Evolutionary conservation across 2,888 invertebrate species (phyloP).

Genomic region (Mythimna loreyi): DNA sequence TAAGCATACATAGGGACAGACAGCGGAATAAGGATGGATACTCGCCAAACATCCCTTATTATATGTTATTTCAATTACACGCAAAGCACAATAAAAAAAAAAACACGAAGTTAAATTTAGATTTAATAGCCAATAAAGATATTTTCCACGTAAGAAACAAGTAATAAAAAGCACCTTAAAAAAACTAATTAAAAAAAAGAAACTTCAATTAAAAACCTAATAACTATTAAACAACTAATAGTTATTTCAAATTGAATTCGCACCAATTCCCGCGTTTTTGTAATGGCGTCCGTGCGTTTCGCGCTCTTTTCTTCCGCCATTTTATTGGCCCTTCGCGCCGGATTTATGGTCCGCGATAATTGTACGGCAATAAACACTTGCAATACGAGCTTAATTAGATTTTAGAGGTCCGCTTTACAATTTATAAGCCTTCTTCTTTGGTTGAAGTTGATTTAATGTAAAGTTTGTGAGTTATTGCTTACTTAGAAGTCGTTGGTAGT

Average conservation of each 20-base stretch:
- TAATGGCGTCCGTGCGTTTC: slow-evolving; percentile 68
- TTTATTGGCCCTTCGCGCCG: slow-evolving; percentile 81
- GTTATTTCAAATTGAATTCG: slow-evolving; percentile 58
- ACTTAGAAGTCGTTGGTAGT: not conserved
- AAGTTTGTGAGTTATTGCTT: slow-evolving; percentile 9
- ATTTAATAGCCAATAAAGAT: slow-evolving; percentile 19
- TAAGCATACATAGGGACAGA: no score
- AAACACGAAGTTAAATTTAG: not conserved
- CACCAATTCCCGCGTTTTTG: slow-evolving; percentile 54
- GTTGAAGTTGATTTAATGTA: slow-evolving; percentile 17
- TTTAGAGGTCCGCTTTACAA: slow-evolving; percentile 71
- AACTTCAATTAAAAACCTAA: slow-evolving; percentile 42
- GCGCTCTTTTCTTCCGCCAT: slow-evolving; percentile 74
- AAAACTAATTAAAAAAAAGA: slow-evolving; percentile 32
- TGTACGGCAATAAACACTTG: slow-evolving; percentile 79
- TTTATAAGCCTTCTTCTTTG: slow-evolving; percentile 57
- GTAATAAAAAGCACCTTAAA: slow-evolving; percentile 18
- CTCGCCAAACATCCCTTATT: no score
- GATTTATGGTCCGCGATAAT: slow-evolving; percentile 79
- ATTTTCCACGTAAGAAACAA: not conserved
- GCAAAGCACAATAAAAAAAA: not conserved
- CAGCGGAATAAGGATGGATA: no score
- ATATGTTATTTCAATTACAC: not conserved
- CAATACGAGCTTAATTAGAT: slow-evolving; percentile 78
- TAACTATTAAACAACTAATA: slow-evolving; percentile 60